phyloP scores from a whole-genome alignment of 2,888 invertebrate species.

The Mellilla xanthometata region DNA sequence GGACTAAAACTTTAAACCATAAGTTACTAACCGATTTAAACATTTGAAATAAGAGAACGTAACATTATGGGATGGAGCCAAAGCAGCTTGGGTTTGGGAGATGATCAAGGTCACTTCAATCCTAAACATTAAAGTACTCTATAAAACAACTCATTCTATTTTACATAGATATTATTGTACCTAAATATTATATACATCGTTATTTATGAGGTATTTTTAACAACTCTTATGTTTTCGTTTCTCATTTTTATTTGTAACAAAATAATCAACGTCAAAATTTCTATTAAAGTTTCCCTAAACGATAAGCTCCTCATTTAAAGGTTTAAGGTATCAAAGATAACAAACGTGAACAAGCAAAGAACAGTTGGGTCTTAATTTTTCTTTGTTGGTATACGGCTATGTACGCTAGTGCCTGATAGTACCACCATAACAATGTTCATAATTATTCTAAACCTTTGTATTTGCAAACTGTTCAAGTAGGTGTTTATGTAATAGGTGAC shows the following conservation, averaged over 20 bases:
- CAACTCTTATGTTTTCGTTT: constrained; percentile 48
- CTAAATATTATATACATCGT: constrained; percentile 49
- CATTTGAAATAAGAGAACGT: no score
- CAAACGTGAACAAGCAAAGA: constrained; percentile 13
- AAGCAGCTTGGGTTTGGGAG: constrained; percentile 74
- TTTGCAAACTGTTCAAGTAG: no score
- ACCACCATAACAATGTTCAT: no score
- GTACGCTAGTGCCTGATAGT: no score
- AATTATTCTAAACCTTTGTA: no score
- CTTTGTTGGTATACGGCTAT: no score
- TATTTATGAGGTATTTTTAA: constrained; percentile 67
- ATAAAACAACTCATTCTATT: constrained; percentile 59
- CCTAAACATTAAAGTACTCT: constrained; percentile 70
- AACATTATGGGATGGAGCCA: constrained; percentile 52
- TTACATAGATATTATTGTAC: constrained; percentile 47
- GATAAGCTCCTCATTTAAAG: constrained; percentile 68
- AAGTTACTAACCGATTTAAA: no score
- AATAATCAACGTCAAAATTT: constrained; percentile 55
- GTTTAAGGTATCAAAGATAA: constrained; percentile 14
- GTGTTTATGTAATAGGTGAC: no score
- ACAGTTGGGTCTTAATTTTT: constrained; percentile 3
- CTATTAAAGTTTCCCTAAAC: constrained; percentile 63
- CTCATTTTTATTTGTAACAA: constrained; percentile 43
- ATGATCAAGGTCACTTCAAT: constrained; percentile 80
- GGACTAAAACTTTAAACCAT: no score